A percentile compares a stretch with the other conserved stretches of the same genome.
These are phyloP conservation scores for Ditylenchus weischeri DNA, from an alignment of 2,888 invertebrate species.

Conservation along the genomic window DNA sequence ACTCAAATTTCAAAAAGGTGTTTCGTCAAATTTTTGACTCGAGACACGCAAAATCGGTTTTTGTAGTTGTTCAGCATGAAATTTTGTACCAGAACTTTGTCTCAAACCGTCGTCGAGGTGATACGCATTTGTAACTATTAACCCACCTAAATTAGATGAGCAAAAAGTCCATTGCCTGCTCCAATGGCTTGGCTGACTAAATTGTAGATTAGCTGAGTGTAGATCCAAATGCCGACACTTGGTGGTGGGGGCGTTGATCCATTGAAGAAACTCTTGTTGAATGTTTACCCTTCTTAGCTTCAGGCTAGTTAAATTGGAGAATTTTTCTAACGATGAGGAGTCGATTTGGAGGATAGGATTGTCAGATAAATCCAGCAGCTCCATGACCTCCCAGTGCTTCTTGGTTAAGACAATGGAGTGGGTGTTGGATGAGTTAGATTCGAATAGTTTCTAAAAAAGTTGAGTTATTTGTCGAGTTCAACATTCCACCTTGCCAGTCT, in stretches of 20 bases:
- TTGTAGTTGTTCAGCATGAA: too few relatives aligned
- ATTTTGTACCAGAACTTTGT: too few relatives aligned
- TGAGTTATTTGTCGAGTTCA: too few relatives aligned
- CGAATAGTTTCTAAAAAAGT: neutral
- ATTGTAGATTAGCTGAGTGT: slow-evolving; percentile 14
- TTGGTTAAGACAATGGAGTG: slow-evolving; percentile 14
- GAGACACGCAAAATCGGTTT: too few relatives aligned
- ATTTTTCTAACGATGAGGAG: slow-evolving; percentile 28
- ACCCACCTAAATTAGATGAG: slow-evolving; percentile 29
- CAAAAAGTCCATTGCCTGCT: slow-evolving; percentile 40
- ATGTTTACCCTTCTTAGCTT: neutral
- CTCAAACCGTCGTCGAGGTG: too few relatives aligned
- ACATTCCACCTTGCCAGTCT: too few relatives aligned
- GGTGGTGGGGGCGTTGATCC: slow-evolving; percentile 5
- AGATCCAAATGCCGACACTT: slow-evolving; percentile 31
- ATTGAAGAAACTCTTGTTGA: slow-evolving; percentile 19
- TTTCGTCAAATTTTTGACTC: too few relatives aligned
- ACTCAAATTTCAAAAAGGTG: too few relatives aligned
- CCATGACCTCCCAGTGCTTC: slow-evolving; percentile 31
- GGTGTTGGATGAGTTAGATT: neutral
- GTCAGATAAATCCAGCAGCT: slow-evolving; percentile 41
- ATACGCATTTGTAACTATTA: too few relatives aligned
- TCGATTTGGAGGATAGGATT: slow-evolving; percentile 42
- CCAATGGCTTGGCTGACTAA: slow-evolving; percentile 3
- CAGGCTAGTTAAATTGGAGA: slow-evolving; percentile 26